Conservation (phyloP, 1,140 invertebrate genomes). For the Drosophila insularis region DNA sequence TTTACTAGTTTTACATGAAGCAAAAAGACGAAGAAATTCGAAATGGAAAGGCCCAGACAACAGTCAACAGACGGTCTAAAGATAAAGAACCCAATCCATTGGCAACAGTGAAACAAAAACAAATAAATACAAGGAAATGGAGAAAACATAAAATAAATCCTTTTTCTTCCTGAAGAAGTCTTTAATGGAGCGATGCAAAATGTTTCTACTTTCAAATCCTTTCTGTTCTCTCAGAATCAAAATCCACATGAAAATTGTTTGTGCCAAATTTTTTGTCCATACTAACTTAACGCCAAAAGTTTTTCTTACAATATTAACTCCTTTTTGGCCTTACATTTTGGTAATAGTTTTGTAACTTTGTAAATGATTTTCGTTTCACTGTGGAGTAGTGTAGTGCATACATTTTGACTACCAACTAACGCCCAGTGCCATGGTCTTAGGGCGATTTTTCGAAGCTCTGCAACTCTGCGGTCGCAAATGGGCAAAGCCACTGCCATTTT, state of each 20-base stretch:
- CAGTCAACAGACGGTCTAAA: slow-evolving; percentile 17
- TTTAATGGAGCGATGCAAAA: too few relatives aligned
- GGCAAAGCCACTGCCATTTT: slow-evolving; percentile 72
- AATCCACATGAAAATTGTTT: too few relatives aligned
- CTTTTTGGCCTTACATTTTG: neutral
- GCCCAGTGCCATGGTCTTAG: slow-evolving; percentile 23
- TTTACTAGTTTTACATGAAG: slow-evolving; percentile 67
- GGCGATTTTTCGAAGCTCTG: neutral
- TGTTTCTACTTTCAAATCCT: too few relatives aligned
- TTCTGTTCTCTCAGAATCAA: too few relatives aligned
- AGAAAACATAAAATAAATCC: neutral
- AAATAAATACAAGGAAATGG: too few relatives aligned
- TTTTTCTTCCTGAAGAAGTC: too few relatives aligned
- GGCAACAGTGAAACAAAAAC: neutral
- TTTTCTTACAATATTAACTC: neutral
- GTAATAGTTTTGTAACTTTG: neutral
- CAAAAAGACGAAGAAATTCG: slow-evolving; percentile 22
- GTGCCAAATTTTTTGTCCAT: too few relatives aligned
- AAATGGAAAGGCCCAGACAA: slow-evolving; percentile 30
- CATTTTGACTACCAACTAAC: slow-evolving; percentile 29
- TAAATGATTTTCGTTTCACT: neutral
- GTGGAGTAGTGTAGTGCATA: neutral
- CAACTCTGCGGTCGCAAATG: slow-evolving; percentile 65
- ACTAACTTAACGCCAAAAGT: neutral
- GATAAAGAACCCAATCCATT: slow-evolving; percentile 41